Base-by-base conservation (phyloP, 53 echinoderm and acorn worm species). In the Echinometra lucunter region DNA sequence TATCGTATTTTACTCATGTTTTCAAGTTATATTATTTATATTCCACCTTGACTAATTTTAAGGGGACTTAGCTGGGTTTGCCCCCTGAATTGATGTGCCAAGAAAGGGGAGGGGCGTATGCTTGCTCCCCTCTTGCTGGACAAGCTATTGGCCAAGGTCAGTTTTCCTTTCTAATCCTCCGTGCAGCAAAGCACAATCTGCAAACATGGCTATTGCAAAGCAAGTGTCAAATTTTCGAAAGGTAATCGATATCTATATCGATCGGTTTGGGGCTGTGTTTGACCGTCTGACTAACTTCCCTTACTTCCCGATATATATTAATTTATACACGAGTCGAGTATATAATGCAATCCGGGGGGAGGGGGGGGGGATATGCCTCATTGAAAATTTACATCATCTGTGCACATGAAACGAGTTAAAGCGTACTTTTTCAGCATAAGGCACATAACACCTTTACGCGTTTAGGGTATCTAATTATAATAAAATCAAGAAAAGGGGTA, bases 171-270 rank as follows among this genome's bases (percentile, higher is more conserved):
- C 69, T 44, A 5, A 81, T 44, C 81, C 81, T 38, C 44, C 23
- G 21, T 44, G 19, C 44, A 18, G 21, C 81, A 81, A 44, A 42
- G 81, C 81, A 44, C 81, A 44, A 81, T 44, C 81, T 81, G 81
- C 21, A 30, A 85, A 49, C 27, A n/a, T n/a, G n/a, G n/a, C n/a
- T n/a, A n/a, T n/a, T n/a, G 45, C 27, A 10, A 12, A 19, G 45
- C 85, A 49, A 13, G 49, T 49, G 85, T 49, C 49, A 49, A 85
- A 11, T 30, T 81, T 53, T 85, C 53, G 47, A 47, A 47, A 49
- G 85, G 47, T 85, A 85, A 85, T 85, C 85, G 49, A 85, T 85
- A 85, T 37, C 45, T 11, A 85, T n/a, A 56, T 85, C 16, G 85
- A 53, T 85, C 85, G 85, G 85, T 85, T 85, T 27, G 85, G 85